Percentiles rank a stretch among this genome's conserved stretches.
phyloP scores from a whole-genome alignment of 2,113 vertebrate species.

The Prunella himalayana region DNA sequence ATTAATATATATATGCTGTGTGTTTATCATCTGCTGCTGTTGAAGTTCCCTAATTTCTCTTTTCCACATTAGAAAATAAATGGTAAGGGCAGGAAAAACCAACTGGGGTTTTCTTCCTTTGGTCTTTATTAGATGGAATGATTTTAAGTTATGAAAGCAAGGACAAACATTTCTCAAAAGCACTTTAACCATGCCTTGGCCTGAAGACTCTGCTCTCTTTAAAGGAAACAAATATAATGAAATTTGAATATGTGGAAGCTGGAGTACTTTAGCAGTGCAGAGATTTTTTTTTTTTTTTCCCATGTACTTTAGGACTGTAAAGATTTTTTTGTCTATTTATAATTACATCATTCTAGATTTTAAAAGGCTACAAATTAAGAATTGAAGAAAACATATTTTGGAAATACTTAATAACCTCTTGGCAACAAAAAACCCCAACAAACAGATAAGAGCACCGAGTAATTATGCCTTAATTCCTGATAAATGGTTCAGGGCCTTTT shows the following conservation, averaged over 20 bases:
- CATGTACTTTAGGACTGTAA: background rate
- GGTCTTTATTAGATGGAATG: background rate
- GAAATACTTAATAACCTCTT: background rate
- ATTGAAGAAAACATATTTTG: background rate
- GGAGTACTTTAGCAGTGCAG: background rate
- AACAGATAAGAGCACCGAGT: background rate
- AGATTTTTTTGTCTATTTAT: background rate
- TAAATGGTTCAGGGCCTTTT: background rate
- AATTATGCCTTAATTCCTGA: background rate
- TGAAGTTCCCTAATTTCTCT: background rate
- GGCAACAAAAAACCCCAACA: background rate
- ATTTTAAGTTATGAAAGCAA: background rate
- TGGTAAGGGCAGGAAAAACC: background rate
- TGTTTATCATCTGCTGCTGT: background rate
- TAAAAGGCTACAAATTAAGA: background rate
- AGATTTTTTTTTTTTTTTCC: background rate
- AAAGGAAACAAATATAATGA: conserved; percentile 7
- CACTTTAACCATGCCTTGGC: background rate
- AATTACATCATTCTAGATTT: background rate
- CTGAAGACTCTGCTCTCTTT: background rate
- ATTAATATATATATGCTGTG: background rate
- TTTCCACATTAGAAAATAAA: background rate
- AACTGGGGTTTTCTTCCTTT: background rate
- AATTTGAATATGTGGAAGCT: background rate
- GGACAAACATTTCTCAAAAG: background rate